phyloP scores from a whole-genome alignment of 2,113 vertebrate genomes.

The Chroicocephalus ridibundus region DNA sequence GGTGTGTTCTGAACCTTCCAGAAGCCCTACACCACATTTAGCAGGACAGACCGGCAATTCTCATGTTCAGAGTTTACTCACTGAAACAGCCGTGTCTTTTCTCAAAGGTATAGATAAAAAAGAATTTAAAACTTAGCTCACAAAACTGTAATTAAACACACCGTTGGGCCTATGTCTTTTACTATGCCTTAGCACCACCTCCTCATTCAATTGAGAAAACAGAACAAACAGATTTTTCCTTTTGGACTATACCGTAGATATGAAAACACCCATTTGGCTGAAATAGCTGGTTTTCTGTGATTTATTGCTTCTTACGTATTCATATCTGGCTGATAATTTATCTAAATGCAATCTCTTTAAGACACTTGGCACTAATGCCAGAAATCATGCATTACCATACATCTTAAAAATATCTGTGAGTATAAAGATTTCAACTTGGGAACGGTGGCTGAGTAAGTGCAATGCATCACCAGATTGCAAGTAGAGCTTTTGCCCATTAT shows the following conservation, averaged over 20 bases:
- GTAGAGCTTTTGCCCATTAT: not conserved
- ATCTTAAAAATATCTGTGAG: not conserved
- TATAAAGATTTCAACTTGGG: not conserved
- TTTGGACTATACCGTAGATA: not conserved
- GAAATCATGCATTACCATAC: not conserved
- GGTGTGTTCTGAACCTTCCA: not conserved
- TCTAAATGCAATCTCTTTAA: not conserved
- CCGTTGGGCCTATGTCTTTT: not conserved
- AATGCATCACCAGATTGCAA: not conserved
- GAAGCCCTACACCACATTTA: not conserved
- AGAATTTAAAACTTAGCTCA: not conserved
- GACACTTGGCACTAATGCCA: not conserved
- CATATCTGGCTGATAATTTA: not conserved
- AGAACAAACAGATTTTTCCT: not conserved
- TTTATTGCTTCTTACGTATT: not conserved
- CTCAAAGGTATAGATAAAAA: not conserved
- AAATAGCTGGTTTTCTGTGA: not conserved
- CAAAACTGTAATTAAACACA: not conserved
- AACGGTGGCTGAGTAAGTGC: not conserved
- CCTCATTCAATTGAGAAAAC: not conserved
- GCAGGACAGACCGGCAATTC: not conserved
- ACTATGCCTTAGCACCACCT: not conserved
- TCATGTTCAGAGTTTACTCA: not conserved
- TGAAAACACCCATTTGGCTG: not conserved
- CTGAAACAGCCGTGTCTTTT: not conserved